Evolutionary conservation across 2,888 invertebrate genomes (phyloP).

Genomic region (Oscheius onirici): DNA sequence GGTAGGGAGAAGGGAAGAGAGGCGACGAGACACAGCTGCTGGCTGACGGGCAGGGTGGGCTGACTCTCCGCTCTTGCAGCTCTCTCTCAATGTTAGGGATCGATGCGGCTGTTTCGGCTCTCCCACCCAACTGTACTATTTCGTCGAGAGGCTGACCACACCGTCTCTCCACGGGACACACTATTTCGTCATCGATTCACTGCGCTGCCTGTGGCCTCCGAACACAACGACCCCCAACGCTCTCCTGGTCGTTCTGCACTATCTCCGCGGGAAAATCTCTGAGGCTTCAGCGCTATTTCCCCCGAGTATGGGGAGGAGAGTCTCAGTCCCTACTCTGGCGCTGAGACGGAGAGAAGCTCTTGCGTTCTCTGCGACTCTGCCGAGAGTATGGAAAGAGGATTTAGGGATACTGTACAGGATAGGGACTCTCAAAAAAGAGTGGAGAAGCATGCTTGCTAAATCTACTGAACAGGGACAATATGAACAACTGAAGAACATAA

Average conservation of each 20-base stretch:
- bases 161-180: background rate
- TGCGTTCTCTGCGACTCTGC: background rate
- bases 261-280: slow-evolving; percentile 2
- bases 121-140: background rate
- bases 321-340: slow-evolving; percentile 2
- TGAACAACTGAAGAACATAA: too few relatives aligned
- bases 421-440: too few relatives aligned
- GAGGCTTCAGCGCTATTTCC: slow-evolving; percentile 28
- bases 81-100: slow-evolving; percentile 23
- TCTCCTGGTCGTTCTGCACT: slow-evolving; percentile 10
- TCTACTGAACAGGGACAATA: too few relatives aligned
- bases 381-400: too few relatives aligned
- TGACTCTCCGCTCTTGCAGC: slow-evolving; percentile 8
- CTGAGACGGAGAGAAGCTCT: slow-evolving; percentile 32
- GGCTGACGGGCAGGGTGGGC: background rate
- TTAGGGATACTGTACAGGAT: too few relatives aligned
- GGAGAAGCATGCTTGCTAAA: too few relatives aligned
- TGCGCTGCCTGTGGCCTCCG: slow-evolving; percentile 34
- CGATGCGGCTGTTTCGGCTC: slow-evolving; percentile 19
- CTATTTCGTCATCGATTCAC: slow-evolving; percentile 32
- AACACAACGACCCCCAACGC: background rate
- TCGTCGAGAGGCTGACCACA: background rate
- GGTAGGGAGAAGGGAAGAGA: slow-evolving; percentile 20
- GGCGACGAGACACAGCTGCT: slow-evolving; percentile 32
- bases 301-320: slow-evolving; percentile 1